phyloP scores from a whole-genome alignment of 1,140 invertebrate genomes.

The Papilio dardanus region DNA sequence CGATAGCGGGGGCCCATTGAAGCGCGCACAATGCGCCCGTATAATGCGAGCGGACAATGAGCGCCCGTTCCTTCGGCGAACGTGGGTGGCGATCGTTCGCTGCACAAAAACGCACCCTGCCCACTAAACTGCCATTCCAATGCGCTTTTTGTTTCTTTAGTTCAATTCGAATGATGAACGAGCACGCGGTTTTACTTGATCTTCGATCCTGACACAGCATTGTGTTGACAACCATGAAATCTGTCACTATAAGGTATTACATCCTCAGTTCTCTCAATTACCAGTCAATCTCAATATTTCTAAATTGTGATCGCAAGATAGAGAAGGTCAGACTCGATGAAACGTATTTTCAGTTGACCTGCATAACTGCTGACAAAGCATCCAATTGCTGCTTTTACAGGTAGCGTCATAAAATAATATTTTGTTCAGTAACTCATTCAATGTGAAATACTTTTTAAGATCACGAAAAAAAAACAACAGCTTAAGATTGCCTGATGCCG shows the following conservation, averaged over 20 bases:
- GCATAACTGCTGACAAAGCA: not conserved
- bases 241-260: not conserved
- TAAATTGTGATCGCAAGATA: not conserved
- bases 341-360: too few species aligned
- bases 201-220: not conserved
- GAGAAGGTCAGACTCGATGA: not conserved
- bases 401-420: not conserved
- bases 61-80: slow-evolving; percentile 67
- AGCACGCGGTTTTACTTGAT: slow-evolving; percentile 18
- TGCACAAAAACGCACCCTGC: slow-evolving; percentile 65
- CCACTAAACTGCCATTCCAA: slow-evolving; percentile 49
- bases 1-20: slow-evolving; percentile 74
- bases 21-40: slow-evolving; percentile 76
- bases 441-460: not conserved
- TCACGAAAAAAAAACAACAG: not conserved
- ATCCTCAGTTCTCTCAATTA: not conserved
- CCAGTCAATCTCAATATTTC: not conserved
- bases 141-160: slow-evolving; percentile 50
- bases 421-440: not conserved
- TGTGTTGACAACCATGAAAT: slow-evolving; percentile 15
- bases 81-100: slow-evolving; percentile 74
- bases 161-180: slow-evolving; percentile 15
- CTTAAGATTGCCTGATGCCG: not conserved
- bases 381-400: not conserved
- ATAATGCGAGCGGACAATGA: slow-evolving; percentile 75